phyloP scores from a whole-genome alignment of 2,888 invertebrate genomes.

The Patella caerulea region DNA sequence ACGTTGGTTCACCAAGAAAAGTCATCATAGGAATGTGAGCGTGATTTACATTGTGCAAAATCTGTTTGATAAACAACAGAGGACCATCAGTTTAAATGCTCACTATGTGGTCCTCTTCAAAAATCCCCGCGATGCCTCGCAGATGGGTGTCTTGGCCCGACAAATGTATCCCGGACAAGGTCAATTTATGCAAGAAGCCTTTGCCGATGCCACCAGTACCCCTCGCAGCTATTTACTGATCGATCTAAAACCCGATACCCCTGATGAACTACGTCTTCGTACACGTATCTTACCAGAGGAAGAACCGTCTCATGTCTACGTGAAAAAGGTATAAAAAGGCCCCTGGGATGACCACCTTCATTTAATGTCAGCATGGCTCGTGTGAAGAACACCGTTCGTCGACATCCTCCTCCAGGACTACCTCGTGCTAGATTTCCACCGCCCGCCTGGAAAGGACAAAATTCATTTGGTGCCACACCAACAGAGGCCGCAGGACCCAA shows the following conservation, averaged over 20 bases:
- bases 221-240: not conserved
- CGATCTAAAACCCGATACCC: constrained; percentile 4
- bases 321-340: not conserved
- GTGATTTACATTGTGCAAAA: constrained; percentile 16
- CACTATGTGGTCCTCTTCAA: constrained; percentile 19
- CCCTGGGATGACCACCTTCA: too few relatives aligned
- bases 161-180: not conserved
- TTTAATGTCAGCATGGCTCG: too few relatives aligned
- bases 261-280: not conserved
- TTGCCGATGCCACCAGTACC: not conserved
- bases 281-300: constrained; percentile 2
- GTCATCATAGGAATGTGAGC: constrained; percentile 20
- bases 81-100: constrained; percentile 16
- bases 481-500: too few relatives aligned
- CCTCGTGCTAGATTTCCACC: too few relatives aligned
- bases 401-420: too few relatives aligned
- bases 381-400: too few relatives aligned
- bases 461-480: too few relatives aligned
- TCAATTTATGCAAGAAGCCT: constrained; percentile 8
- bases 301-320: not conserved
- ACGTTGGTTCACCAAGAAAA: constrained; percentile 7
- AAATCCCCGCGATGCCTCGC: too few relatives aligned
- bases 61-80: constrained; percentile 10
- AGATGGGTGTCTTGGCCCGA: not conserved
- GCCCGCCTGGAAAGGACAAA: too few relatives aligned